Evolutionary conservation across 2,797 vertebrate genomes (phyloP), one percentile per base, ranked within the genome.

Genomic region (Rhinichthys osculus): DNA sequence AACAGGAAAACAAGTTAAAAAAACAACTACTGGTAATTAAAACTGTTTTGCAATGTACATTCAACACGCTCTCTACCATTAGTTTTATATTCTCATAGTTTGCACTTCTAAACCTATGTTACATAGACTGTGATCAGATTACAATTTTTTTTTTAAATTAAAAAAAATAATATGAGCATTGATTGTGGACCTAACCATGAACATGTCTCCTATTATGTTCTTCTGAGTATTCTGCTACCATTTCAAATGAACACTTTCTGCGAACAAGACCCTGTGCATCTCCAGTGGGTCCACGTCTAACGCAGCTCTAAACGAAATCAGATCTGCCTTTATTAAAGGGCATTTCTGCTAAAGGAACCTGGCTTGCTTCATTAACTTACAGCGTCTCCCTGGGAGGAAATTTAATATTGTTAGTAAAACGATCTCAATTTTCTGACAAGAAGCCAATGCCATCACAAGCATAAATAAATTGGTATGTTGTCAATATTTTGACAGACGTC

Each of bases 401-500:
- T 92, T 35, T 89, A 92, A 95, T 94, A 84, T 78, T 77, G 62
- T 54, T 78, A 42, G 90, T 91, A 91, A 94, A 91, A 92, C 85
- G 90, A 91, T 91, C 83, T 81, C 57, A 67, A 73, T 57, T 85
- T 19, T 44, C 71, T 82, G 81, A 85, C 67, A 90, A 89, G 89
- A 90, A 88, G 79, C 84, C 87, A 88, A 89, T 90, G 91, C 92
- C 91, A 87, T 83, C 38, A 86, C 52, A 89, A 90, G 91, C 87
- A 69, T 87, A 86, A 87, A 85, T 83, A 82, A 87, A 89, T 86
- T 87, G 89, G 88, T 90, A 89, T 85, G 88, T 88, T 85, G 89
- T 95, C 94, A 96, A 95, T 95, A 95, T 95, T 95, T 93, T 95
- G 95, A 96, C 94, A 94, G 89, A 91, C 92, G 92, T 92, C 90